These are phyloP conservation scores for Drymonia ruficornis DNA, from an alignment of 2,888 invertebrate genomes.

Conservation along the genomic window DNA sequence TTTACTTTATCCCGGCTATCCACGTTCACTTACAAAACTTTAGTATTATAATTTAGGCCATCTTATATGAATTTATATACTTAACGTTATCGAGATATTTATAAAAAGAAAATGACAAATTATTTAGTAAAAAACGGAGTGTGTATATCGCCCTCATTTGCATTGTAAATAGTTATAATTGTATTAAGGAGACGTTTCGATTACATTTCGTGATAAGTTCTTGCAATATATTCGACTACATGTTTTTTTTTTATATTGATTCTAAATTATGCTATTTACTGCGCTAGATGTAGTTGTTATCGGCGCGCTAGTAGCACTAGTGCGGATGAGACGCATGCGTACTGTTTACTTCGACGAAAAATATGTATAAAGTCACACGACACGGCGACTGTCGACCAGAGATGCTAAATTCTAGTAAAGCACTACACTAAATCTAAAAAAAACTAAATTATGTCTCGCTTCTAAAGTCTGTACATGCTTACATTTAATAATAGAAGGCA, in stretches of 20 bases:
- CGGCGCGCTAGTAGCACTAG: constrained; percentile 19
- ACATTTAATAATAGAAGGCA: constrained; percentile 25
- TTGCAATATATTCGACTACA: constrained; percentile 66
- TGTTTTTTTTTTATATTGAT: constrained; percentile 39
- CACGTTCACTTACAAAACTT: constrained; percentile 52
- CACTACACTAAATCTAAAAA: constrained; percentile 47
- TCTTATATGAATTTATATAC: constrained; percentile 75
- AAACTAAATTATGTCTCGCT: constrained; percentile 43
- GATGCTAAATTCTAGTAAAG: constrained; percentile 53
- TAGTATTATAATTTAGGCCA: constrained; percentile 78
- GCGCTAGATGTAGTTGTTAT: constrained; percentile 58
- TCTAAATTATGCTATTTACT: constrained; percentile 56
- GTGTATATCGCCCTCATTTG: constrained; percentile 75
- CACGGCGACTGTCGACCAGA: constrained; percentile 58
- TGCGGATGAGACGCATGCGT: constrained; percentile 27
- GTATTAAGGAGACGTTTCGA: constrained; percentile 58
- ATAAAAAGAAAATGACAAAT: constrained; percentile 78
- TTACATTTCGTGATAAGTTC: constrained; percentile 73
- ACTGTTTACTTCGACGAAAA: constrained; percentile 42
- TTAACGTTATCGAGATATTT: constrained; percentile 68
- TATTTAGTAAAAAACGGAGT: constrained; percentile 73
- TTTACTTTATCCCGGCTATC: constrained; percentile 42
- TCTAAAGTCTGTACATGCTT: constrained; percentile 43
- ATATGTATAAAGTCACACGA: constrained; percentile 38
- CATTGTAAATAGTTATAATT: constrained; percentile 77